Conservation (phyloP, 2,888 invertebrate species). For the Anthophora plumipes region DNA sequence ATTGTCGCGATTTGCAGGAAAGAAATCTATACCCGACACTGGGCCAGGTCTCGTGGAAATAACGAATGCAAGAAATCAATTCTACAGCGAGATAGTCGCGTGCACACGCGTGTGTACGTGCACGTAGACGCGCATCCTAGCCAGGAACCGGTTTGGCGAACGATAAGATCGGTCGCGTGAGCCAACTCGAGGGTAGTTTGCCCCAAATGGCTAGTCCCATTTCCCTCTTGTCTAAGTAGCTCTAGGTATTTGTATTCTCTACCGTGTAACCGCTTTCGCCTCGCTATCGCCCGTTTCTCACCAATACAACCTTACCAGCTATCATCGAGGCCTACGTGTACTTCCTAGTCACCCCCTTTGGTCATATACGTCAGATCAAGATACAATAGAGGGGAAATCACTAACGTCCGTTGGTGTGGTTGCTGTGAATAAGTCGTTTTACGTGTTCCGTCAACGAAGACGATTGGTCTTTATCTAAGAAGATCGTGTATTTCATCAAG, state of each 20-base stretch:
- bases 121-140: conserved; percentile 51
- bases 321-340: conserved; percentile 48
- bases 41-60: conserved; percentile 63
- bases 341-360: conserved; percentile 27
- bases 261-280: conserved; percentile 52
- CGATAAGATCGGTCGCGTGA: conserved; percentile 82
- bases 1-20: conserved; percentile 38
- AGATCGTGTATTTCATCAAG: background rate
- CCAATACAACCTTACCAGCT: conserved; percentile 35
- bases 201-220: conserved; percentile 79
- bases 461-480: background rate
- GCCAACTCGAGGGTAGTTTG: conserved; percentile 76
- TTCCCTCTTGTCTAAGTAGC: conserved; percentile 76
- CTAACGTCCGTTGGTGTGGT: conserved; percentile 35
- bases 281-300: conserved; percentile 52
- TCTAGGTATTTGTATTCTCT: conserved; percentile 70
- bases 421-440: conserved; percentile 7
- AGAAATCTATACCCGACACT: conserved; percentile 24
- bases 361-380: conserved; percentile 44
- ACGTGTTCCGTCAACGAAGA: background rate
- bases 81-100: conserved; percentile 62
- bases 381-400: conserved; percentile 54
- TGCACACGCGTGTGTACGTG: conserved; percentile 26
- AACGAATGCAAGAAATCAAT: conserved; percentile 75
- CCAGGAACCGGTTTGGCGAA: conserved; percentile 54